phyloP scores from a whole-genome alignment of 2,888 invertebrate genomes.

The Mesochorus sp. region DNA sequence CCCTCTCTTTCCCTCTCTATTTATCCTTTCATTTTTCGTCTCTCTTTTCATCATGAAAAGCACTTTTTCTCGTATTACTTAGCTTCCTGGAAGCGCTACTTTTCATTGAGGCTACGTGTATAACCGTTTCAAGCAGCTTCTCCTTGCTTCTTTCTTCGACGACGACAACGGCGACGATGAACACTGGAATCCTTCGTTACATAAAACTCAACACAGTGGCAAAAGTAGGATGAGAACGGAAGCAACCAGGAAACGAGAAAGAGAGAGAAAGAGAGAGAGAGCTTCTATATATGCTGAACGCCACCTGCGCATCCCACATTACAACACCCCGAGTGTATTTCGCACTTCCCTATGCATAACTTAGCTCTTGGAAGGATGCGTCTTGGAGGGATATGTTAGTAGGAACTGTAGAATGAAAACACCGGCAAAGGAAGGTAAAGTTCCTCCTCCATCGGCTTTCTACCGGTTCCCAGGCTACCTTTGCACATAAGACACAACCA shows the following conservation, averaged over 20 bases:
- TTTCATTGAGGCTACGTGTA: conserved; percentile 58
- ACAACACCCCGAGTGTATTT: conserved; percentile 61
- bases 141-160: conserved; percentile 16
- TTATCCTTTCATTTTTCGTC: conserved; percentile 43
- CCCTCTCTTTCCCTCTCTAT: conserved; percentile 33
- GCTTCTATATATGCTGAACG: conserved; percentile 53
- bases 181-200: conserved; percentile 24
- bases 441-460: conserved; percentile 31
- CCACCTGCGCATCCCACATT: conserved; percentile 64
- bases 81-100: conserved; percentile 68
- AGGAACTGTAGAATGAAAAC: conserved; percentile 11
- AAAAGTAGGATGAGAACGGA: conserved; percentile 24
- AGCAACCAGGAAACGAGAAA: conserved; percentile 37
- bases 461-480: conserved; percentile 8
- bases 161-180: conserved; percentile 15
- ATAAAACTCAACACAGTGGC: not conserved
- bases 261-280: too few relatives aligned
- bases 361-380: conserved; percentile 48
- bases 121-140: conserved; percentile 46
- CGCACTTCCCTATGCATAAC: conserved; percentile 63
- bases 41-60: conserved; percentile 68
- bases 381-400: conserved; percentile 16
- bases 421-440: conserved; percentile 34
- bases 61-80: conserved; percentile 81
- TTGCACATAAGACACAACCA: not conserved